Base-by-base conservation (phyloP, 2,888 invertebrate species). In the Ochropacha duplaris region DNA sequence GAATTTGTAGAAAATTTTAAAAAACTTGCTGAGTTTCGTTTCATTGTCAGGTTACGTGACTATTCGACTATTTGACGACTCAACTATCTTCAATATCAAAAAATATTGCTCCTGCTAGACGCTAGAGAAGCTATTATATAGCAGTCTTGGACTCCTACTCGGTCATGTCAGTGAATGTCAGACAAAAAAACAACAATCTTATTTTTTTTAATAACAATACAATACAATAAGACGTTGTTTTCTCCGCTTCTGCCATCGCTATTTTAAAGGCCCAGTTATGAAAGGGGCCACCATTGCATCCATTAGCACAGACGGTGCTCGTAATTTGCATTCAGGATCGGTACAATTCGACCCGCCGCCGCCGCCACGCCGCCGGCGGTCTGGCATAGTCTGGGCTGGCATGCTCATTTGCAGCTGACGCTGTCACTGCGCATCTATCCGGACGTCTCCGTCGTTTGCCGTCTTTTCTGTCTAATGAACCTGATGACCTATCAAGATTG, bases 241-340 rank as follows among this genome's bases (percentile, higher is more conserved):
- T n/a, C 16, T 5, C 19, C 19, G 44, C 16, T 39, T 5, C 1
- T 39, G 5, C n/a, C 39, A 16, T 6, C 62, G 67, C 61, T 31
- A 4, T 4, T 61, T 60, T 56, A 22, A 14, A 71, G 67, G 76
- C 79, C 68, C 64, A 36, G 24, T 39, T 59, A 54, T 57, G 65
- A 71, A 76, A 72, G 75, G 73, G 76, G 71, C 72, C 72, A 74
- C 67, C 63, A 62, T 68, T 77, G 81, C 78, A 79, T 82, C 85
- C 83, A 85, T 86, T 86, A 84, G 81, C 69, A 69, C 69, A 70
- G 75, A 65, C 72, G 72, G 64, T 62, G 69, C 69, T 66, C 67
- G 74, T 83, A 83, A 85, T 86, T 83, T 86, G 81, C 84, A 84
- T 84, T 74, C 77, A 74, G 66, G 72, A 76, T 75, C 72, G 71